Evolutionary conservation across 2,888 invertebrate genomes (phyloP).

Genomic region (Coenonympha arcania): DNA sequence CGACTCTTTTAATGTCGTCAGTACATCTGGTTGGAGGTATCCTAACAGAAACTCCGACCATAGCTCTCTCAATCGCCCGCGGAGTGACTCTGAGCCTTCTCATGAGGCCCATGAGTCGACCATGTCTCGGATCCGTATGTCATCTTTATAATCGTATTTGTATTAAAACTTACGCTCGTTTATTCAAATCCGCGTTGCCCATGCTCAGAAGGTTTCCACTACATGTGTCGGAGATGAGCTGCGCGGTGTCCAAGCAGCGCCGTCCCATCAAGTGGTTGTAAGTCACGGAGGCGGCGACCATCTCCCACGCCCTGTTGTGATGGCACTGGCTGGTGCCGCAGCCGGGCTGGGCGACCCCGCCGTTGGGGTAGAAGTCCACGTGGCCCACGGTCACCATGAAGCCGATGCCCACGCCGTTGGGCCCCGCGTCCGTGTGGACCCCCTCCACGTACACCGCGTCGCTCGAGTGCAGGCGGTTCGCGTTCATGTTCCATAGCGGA

Average conservation of each 20-base stretch:
- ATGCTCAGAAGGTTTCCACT: slow-evolving; percentile 38
- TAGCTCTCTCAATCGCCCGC: too few species aligned
- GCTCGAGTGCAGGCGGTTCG: slow-evolving; percentile 34
- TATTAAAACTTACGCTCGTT: slow-evolving; percentile 39
- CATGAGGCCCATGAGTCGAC: too few species aligned
- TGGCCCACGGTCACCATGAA: slow-evolving; percentile 53
- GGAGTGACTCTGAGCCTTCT: too few species aligned
- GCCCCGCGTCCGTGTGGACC: slow-evolving; percentile 63
- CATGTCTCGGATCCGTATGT: too few species aligned
- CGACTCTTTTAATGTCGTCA: too few species aligned
- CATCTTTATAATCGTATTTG: too few species aligned
- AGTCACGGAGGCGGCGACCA: slow-evolving; percentile 47
- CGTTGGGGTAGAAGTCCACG: slow-evolving; percentile 76
- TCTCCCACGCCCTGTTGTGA: slow-evolving; percentile 53
- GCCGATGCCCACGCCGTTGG: slow-evolving; percentile 63
- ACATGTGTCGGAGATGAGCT: slow-evolving; percentile 44
- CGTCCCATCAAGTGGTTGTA: slow-evolving; percentile 47
- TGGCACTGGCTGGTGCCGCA: slow-evolving; percentile 35
- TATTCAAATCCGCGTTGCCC: slow-evolving; percentile 47
- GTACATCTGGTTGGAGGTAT: too few species aligned
- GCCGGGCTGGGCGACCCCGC: slow-evolving; percentile 55
- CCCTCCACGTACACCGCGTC: slow-evolving; percentile 57
- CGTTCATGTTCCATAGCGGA: slow-evolving; percentile 43
- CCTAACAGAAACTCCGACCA: too few species aligned
- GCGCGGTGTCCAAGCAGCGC: slow-evolving; percentile 36